A percentile compares a stretch with the other conserved stretches of the same genome.
phyloP scores from a whole-genome alignment of 2,113 vertebrate species.

The Zosterops lateralis region DNA sequence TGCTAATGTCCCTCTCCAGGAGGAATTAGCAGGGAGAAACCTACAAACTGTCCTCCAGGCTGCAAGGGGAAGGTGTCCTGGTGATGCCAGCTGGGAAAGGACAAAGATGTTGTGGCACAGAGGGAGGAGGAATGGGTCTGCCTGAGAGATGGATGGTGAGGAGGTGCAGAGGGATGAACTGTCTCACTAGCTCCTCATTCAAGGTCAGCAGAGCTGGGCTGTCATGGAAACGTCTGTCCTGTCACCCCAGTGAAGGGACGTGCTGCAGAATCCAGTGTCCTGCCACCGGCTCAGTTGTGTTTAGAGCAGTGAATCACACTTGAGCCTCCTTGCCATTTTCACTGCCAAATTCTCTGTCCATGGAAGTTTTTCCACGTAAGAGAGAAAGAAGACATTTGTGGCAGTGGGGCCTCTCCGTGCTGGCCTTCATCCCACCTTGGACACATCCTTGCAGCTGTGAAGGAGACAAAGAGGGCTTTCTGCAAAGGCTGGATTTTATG shows the following conservation, averaged over 20 bases:
- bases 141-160: neutral
- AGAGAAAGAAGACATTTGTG: neutral
- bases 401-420: rapidly evolving
- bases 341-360: neutral
- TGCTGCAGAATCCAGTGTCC: neutral
- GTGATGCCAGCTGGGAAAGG: neutral
- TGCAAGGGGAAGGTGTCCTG: neutral
- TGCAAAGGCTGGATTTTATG: neutral
- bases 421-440: neutral
- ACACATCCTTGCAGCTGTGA: neutral
- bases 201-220: neutral
- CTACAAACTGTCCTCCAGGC: neutral
- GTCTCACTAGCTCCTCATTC: rapidly evolving
- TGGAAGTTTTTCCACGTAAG: neutral
- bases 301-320: neutral
- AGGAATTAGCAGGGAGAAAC: neutral
- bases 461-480: slow-evolving; percentile 22
- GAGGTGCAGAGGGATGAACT: neutral
- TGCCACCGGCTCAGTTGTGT: neutral
- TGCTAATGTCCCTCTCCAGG: rapidly evolving
- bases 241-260: neutral
- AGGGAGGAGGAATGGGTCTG: neutral
- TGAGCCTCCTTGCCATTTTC: rapidly evolving
- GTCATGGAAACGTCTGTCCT: rapidly evolving
- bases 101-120: neutral